phyloP scores from a whole-genome alignment of 2,888 invertebrate species.

The Andrena minutula region DNA sequence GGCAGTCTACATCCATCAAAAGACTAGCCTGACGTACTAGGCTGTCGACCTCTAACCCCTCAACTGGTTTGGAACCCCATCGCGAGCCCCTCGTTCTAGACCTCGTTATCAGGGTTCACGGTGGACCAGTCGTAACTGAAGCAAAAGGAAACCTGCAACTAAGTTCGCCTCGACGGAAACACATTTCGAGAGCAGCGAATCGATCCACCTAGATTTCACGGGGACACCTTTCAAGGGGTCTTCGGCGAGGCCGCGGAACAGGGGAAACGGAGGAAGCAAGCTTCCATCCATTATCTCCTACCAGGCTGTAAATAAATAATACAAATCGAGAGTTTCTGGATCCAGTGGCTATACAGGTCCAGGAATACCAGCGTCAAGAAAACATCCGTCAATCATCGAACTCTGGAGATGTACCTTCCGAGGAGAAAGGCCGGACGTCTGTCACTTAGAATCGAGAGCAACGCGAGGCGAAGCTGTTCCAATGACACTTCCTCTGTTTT shows the following conservation, averaged over 20 bases:
- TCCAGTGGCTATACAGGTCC: background rate
- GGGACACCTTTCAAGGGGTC: background rate
- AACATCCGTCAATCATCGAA: constrained; percentile 53
- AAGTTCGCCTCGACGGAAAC: constrained; percentile 11
- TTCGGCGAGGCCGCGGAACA: background rate
- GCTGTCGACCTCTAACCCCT: background rate
- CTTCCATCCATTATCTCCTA: constrained; percentile 26
- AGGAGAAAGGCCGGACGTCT: constrained; percentile 32
- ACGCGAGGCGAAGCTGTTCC: constrained; percentile 59
- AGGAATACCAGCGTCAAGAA: constrained; percentile 50
- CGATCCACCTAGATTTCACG: constrained; percentile 12
- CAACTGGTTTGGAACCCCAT: background rate
- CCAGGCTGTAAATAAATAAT: constrained; percentile 33
- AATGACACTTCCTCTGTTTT: constrained; percentile 69
- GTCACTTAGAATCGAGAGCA: constrained; percentile 56
- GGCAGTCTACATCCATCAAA: no score
- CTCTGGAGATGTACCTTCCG: constrained; percentile 30
- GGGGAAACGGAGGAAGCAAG: background rate
- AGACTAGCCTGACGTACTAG: constrained; percentile 26
- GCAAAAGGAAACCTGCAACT: constrained; percentile 1
- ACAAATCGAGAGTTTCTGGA: constrained; percentile 11
- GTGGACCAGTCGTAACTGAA: constrained; percentile 15
- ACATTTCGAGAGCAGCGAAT: constrained; percentile 1
- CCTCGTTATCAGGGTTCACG: constrained; percentile 1
- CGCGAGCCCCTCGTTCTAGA: background rate